Conservation (phyloP, 2,113 vertebrate species). For the Cryptoleucopteryx plumbea region DNA sequence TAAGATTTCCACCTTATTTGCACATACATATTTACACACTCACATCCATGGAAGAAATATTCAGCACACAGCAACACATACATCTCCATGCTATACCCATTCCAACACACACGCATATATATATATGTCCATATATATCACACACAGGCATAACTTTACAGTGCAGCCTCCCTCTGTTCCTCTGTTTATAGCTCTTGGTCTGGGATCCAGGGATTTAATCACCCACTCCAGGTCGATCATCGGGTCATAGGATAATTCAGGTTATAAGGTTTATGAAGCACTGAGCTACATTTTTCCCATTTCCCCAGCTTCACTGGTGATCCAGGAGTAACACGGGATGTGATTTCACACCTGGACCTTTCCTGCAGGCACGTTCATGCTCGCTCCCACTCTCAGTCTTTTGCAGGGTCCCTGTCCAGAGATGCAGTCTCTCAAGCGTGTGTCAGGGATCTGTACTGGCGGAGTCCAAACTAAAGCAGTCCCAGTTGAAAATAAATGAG, state of each 20-base stretch:
- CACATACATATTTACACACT: not conserved
- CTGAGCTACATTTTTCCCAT: not conserved
- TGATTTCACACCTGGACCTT: not conserved
- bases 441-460: not conserved
- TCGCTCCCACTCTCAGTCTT: not conserved
- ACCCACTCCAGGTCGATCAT: not conserved
- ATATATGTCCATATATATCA: not conserved
- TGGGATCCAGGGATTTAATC: not conserved
- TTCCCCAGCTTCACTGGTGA: not conserved
- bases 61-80: not conserved
- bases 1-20: not conserved
- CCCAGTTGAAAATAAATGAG: not conserved
- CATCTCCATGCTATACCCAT: not conserved
- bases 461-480: not conserved
- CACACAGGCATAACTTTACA: not conserved
- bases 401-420: not conserved
- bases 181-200: not conserved
- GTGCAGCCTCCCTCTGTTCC: not conserved
- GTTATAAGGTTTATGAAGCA: not conserved
- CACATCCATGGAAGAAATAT: not conserved
- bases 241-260: not conserved
- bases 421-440: fast-evolving
- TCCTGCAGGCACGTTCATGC: not conserved
- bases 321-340: not conserved
- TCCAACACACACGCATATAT: fast-evolving